Conservation (phyloP, 2,888 invertebrate species). For the Celastrina argiolus region DNA sequence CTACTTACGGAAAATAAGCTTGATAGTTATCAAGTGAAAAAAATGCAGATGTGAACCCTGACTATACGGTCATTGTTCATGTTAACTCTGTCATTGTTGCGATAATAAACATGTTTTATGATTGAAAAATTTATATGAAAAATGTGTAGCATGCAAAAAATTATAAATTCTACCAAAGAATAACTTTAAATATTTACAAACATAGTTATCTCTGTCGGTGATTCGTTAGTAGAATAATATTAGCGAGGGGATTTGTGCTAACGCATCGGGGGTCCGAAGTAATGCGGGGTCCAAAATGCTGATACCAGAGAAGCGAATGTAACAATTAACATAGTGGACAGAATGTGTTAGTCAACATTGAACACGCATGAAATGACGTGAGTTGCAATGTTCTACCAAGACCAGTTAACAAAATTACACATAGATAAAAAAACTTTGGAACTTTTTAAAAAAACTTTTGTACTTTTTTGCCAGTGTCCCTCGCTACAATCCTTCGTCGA, state of each 20-base stretch:
- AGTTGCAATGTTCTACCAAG: conserved; percentile 67
- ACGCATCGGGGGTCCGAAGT: conserved; percentile 58
- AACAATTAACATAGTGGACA: conserved; percentile 58
- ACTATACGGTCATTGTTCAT: no score
- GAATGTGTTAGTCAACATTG: conserved; percentile 67
- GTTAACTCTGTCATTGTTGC: not conserved
- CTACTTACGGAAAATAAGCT: no score
- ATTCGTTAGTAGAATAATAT: conserved; percentile 39
- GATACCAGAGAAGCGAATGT: conserved; percentile 67
- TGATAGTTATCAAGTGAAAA: no score
- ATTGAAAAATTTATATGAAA: conserved; percentile 39
- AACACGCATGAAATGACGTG: conserved; percentile 66
- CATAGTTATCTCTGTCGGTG: conserved; percentile 23
- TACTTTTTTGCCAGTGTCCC: conserved; percentile 38
- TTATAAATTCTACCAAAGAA: conserved; percentile 34
- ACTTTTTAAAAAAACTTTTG: conserved; percentile 44
- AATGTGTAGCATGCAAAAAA: conserved; percentile 61
- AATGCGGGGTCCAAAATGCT: conserved; percentile 69
- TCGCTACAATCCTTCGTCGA: conserved; percentile 37
- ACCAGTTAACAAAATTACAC: conserved; percentile 48
- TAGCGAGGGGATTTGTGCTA: conserved; percentile 51
- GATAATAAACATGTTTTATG: conserved; percentile 12
- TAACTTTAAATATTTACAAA: conserved; percentile 19
- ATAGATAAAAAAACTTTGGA: conserved; percentile 43
- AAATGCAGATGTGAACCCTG: no score